phyloP scores from a whole-genome alignment of 2,888 invertebrate genomes.

The Syritta pipiens region DNA sequence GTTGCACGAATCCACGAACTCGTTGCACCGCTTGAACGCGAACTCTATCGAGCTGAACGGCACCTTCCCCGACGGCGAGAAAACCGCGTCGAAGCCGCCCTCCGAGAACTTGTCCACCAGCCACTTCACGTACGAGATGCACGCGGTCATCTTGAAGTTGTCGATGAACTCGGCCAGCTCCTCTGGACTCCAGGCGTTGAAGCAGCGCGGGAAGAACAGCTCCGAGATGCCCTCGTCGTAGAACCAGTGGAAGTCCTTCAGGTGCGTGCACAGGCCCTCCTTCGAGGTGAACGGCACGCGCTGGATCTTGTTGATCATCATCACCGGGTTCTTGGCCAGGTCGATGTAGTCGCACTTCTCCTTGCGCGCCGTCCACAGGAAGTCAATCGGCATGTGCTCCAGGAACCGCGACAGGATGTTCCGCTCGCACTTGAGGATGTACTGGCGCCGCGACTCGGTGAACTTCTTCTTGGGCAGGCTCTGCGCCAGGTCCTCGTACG shows the following conservation, averaged over 20 bases:
- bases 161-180: slow-evolving; percentile 91
- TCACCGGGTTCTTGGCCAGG: slow-evolving; percentile 81
- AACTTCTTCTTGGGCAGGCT: slow-evolving; percentile 77
- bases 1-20: slow-evolving; percentile 86
- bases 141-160: slow-evolving; percentile 94
- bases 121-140: slow-evolving; percentile 90
- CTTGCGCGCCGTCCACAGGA: slow-evolving; percentile 93
- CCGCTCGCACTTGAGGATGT: slow-evolving; percentile 84
- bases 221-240: slow-evolving; percentile 89
- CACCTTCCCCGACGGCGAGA: slow-evolving; percentile 83
- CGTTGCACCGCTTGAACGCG: slow-evolving; percentile 88
- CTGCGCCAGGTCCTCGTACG: slow-evolving; percentile 77
- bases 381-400: slow-evolving; percentile 89
- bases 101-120: slow-evolving; percentile 82
- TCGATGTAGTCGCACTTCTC: slow-evolving; percentile 83
- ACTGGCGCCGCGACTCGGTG: slow-evolving; percentile 80
- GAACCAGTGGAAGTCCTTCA: slow-evolving; percentile 92
- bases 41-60: slow-evolving; percentile 89
- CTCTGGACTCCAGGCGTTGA: slow-evolving; percentile 89
- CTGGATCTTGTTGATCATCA: slow-evolving; percentile 89
- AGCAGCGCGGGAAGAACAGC: slow-evolving; percentile 92
- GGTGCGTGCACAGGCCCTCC: slow-evolving; percentile 89
- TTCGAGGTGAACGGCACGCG: slow-evolving; percentile 95
- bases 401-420: slow-evolving; percentile 88
- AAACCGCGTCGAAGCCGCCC: slow-evolving; percentile 81